Evolutionary conservation across 1,140 invertebrate genomes (phyloP), one percentile per base, ranked within the genome.

Genomic region (Aphidius ervi): DNA sequence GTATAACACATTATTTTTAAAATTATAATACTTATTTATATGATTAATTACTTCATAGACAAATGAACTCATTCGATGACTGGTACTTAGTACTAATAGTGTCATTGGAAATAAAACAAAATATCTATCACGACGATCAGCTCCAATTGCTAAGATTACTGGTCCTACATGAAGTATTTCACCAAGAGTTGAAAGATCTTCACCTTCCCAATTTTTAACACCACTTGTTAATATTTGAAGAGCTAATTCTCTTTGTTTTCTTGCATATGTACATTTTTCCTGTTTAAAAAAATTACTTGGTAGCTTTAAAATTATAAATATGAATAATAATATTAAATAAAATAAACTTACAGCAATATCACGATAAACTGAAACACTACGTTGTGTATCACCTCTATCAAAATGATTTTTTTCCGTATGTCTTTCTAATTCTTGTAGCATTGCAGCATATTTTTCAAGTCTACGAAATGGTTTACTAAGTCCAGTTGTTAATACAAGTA

Each of bases 171-270:
- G 87, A 61, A 94, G 80, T 20, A 92, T 88, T 63, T 91, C 88
- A 4, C 90, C 91, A 23, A 95, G 77, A 6, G 82, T 82, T 9
- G 82, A 81, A 20, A 93, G 73, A 70, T 90, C 93, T 65, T 94
- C 91, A n/a, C 94, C 94, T 73, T 97, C 93, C 94, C 94, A 98
- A 4, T 91, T 92, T 64, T 91, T 86, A n/a, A 98, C 91, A 31
- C 90, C 90, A 5, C 93, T 93, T 1, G 89, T 93, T 63, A 99
- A 82, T 46, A 99, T 92, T 81, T 98, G 95, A 47, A 97, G 79
- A 67, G 98, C 96, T 69, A 97, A 83, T 82, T 99, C 96, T 78
- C 96, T 97, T 73, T 97, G 93, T n/a, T 95, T 88, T 53, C 96
- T 82, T 31, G 91, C 86, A 39, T 88, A 86, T 57, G 88, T 85